Conservation (phyloP, 2,113 vertebrate genomes). For the Bujurquina vittata region DNA sequence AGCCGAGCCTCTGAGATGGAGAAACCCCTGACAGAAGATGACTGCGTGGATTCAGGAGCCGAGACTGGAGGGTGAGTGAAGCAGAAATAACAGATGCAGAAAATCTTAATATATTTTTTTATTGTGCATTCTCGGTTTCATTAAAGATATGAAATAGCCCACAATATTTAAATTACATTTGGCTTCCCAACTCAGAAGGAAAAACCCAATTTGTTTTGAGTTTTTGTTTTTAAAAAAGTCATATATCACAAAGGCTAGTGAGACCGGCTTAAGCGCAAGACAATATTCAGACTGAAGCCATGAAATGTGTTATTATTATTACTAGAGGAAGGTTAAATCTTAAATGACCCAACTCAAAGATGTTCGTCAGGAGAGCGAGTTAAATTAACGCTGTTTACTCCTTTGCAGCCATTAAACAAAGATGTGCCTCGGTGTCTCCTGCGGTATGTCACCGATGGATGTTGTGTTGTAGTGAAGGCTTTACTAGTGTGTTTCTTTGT, state of each 20-base stretch:
- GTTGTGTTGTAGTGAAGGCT: not conserved
- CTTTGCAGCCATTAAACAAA: constrained; percentile 58
- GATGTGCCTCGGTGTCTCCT: constrained; percentile 34
- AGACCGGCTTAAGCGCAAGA: not conserved
- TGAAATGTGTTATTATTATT: not conserved
- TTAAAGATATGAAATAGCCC: not conserved
- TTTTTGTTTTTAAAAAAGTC: not conserved
- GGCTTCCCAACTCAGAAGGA: not conserved
- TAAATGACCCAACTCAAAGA: fast-evolving
- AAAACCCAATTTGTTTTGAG: not conserved
- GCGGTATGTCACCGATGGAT: constrained; percentile 43
- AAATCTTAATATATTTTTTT: no score
- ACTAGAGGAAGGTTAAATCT: constrained; percentile 2
- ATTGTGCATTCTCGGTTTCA: not conserved
- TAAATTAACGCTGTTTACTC: constrained; percentile 25
- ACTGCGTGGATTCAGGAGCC: constrained; percentile 79
- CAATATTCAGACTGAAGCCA: not conserved
- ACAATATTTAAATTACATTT: not conserved
- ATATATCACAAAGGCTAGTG: not conserved
- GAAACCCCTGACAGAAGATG: constrained; percentile 74
- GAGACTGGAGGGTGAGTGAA: constrained; percentile 78
- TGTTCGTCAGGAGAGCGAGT: not conserved
- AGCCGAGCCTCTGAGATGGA: constrained; percentile 67
- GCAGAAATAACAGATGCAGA: not conserved
- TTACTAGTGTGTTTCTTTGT: not conserved